Evolutionary conservation across 2,888 invertebrate genomes (phyloP).

Genomic region (Leptogaster cylindrica): DNA sequence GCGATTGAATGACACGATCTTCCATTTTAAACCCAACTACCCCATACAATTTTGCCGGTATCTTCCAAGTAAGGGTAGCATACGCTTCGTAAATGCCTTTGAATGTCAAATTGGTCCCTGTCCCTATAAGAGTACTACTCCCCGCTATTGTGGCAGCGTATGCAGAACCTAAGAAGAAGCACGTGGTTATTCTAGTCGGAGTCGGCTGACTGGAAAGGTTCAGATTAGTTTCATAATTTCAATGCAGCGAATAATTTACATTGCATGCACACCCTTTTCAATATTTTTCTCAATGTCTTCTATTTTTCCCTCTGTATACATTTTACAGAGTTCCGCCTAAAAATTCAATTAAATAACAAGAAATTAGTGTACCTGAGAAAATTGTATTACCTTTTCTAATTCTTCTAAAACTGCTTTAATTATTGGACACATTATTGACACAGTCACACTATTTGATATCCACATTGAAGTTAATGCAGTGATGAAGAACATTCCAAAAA

Average conservation of each 20-base stretch:
- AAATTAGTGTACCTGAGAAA: neutral
- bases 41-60: too few relatives aligned
- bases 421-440: constrained; percentile 11
- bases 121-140: constrained; percentile 77
- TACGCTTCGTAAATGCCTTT: constrained; percentile 75
- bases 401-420: constrained; percentile 11
- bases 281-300: neutral
- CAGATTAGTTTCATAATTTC: neutral
- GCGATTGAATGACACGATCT: too few relatives aligned
- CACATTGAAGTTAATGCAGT: constrained; percentile 4
- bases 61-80: too few relatives aligned
- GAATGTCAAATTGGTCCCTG: constrained; percentile 79
- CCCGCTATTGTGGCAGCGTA: constrained; percentile 79
- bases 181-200: constrained; percentile 73
- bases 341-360: neutral
- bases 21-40: too few relatives aligned
- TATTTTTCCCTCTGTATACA: neutral
- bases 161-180: constrained; percentile 76
- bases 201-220: constrained; percentile 50
- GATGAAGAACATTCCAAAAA: neutral
- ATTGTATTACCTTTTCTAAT: constrained; percentile 12
- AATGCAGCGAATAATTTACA: too few relatives aligned
- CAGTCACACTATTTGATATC: constrained; percentile 9
- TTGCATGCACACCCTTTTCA: neutral
- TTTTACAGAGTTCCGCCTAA: neutral